phyloP scores from a whole-genome alignment of 2,797 vertebrate species.

The Gymnopithys bicolor region DNA sequence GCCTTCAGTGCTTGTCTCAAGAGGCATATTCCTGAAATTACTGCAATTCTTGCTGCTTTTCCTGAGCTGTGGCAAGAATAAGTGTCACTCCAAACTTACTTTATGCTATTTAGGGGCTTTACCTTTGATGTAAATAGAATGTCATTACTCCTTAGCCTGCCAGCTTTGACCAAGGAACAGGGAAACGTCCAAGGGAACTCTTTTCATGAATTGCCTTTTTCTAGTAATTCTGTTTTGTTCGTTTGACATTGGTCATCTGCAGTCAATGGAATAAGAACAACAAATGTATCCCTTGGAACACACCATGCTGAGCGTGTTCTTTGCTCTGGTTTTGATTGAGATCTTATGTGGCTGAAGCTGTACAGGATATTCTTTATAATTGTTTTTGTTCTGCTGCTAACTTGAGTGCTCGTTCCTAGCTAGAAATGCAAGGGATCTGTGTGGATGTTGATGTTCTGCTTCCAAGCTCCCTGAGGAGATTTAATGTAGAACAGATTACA shows the following conservation, averaged over 20 bases:
- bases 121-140: neutral
- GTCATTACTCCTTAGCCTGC: neutral
- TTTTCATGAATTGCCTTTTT: neutral
- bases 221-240: neutral
- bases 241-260: neutral
- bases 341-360: neutral
- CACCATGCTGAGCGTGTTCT: neutral
- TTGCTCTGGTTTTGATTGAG: conserved; percentile 33
- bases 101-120: neutral
- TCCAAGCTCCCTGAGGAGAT: conserved; percentile 36
- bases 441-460: conserved; percentile 7
- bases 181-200: neutral
- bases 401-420: neutral
- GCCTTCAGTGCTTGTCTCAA: neutral
- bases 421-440: neutral
- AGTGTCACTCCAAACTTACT: neutral
- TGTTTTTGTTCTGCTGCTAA: conserved; percentile 1
- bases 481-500: conserved; percentile 59
- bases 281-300: conserved; percentile 6
- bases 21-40: neutral
- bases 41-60: neutral
- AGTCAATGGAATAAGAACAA: neutral
- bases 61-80: neutral
- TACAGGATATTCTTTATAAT: neutral
- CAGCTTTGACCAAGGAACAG: neutral